A percentile compares a stretch with the other conserved stretches of the same genome.
Evolutionary conservation across 2,113 vertebrate genomes (phyloP).

Genomic region (Raja brachyura): DNA sequence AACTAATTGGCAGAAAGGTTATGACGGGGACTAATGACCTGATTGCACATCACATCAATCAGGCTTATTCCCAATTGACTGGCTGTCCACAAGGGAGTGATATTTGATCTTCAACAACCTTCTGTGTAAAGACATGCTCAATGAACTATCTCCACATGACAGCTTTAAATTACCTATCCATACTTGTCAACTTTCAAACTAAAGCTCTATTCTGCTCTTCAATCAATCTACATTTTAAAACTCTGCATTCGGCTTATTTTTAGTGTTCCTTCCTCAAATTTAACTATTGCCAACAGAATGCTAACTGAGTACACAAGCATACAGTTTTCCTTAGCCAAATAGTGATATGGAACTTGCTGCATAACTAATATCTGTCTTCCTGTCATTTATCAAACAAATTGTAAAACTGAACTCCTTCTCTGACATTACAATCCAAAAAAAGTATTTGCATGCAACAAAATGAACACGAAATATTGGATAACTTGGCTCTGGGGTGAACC

Average conservation of each 20-base stretch:
- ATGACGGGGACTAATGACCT: background rate
- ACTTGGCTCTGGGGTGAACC: background rate
- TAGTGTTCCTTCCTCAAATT: background rate
- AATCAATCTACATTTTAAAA: background rate
- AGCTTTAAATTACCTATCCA: background rate
- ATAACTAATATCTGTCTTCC: background rate
- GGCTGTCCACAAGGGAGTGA: background rate
- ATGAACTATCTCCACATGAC: background rate
- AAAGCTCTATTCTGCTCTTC: background rate
- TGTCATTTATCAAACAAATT: background rate
- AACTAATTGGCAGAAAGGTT: background rate
- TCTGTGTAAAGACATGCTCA: background rate
- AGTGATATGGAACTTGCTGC: background rate
- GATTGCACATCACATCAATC: background rate
- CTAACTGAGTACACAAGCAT: background rate
- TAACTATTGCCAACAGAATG: background rate
- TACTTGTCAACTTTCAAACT: background rate
- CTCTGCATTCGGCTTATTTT: background rate
- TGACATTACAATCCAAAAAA: no score
- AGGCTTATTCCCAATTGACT: conserved; percentile 14
- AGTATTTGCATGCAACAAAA: background rate
- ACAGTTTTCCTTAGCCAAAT: background rate
- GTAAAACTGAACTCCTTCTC: background rate
- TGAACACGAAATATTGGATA: background rate
- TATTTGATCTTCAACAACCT: background rate